Evolutionary conservation across 2,888 invertebrate genomes (phyloP).

Genomic region (Drosophila mercatorum): DNA sequence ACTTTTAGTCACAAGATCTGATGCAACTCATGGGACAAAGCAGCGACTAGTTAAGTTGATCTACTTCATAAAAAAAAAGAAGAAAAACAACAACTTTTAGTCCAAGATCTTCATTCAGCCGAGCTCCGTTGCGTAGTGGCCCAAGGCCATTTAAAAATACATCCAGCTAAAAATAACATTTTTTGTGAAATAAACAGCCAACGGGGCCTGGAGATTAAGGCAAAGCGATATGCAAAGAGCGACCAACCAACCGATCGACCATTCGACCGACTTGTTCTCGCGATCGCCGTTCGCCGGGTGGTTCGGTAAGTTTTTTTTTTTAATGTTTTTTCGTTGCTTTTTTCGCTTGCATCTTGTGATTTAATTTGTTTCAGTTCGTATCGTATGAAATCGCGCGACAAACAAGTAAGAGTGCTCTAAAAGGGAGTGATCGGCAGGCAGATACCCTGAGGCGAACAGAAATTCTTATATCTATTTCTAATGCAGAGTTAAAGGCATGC

Average conservation of each 20-base stretch:
- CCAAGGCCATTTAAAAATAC: constrained; percentile 82
- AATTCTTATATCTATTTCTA: neutral
- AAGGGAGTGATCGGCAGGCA: neutral
- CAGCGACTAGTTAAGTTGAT: constrained; percentile 38
- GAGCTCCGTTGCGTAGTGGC: constrained; percentile 21
- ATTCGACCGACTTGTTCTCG: constrained; percentile 44
- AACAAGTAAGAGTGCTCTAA: neutral
- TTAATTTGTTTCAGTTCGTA: constrained; percentile 14
- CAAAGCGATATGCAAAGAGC: constrained; percentile 60
- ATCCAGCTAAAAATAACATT: constrained; percentile 77
- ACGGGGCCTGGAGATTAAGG: constrained; percentile 52
- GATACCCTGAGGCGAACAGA: neutral
- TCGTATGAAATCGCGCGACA: constrained; percentile 12
- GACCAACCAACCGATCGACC: constrained; percentile 13
- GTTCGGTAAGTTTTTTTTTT: constrained; percentile 15
- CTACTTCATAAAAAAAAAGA: constrained; percentile 32
- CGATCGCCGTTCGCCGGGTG: constrained; percentile 21
- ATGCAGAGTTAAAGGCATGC: too few species aligned
- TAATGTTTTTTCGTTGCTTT: neutral
- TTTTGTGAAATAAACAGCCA: constrained; percentile 35
- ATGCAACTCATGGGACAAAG: constrained; percentile 2
- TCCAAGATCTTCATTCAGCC: constrained; percentile 36
- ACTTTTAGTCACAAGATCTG: constrained; percentile 1
- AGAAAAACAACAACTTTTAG: constrained; percentile 25
- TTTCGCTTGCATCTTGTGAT: constrained; percentile 3